Base-by-base conservation (phyloP, 53 echinoderm and acorn worm species). In the Temnopleurus reevesii region DNA sequence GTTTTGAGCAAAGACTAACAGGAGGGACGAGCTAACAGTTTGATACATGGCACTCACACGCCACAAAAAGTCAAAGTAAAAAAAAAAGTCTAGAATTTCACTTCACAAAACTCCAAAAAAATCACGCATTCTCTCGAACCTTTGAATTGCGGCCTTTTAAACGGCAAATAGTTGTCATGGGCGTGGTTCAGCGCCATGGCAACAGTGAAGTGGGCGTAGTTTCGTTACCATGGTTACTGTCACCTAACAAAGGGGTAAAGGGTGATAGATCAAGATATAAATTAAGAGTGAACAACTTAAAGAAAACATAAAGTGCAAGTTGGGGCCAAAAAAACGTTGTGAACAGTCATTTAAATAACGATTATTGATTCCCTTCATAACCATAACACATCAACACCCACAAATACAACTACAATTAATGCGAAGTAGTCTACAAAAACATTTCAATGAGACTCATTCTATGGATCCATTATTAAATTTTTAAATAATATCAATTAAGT, bases 111-210 rank as follows among this genome's bases (percentile, higher is more conserved):
- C 79, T 77, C 56, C 27, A 81, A 81, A 81, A 79, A 82, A 82
- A 55, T 82, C 82, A 82, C 82, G 82, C 82, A 82, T 82, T 54
- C 82, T 82, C 82, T 82, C 82, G 82, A 82, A 82, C 82, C 82
- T 82, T 81, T 82, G 53, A 49, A 55, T 77, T 49, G 82, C 56
- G 51, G 82, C 82, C 82, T 82, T 82, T 82, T 82, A 27, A 55
- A 55, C 82, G 82, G 82, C 82, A 53, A 82, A 82, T 82, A 55
- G 82, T 77, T 77, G 79, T 77, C 82, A 55, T 82, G 56, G 82
- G 82, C 82, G 82, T 82, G 56, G 82, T 82, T 82, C 82, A 82
- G 53, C 55, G 35, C 82, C 82, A 82, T 82, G 82, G 82, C 82
- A 34, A 82, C 82, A 31, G 82, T 82, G 82, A 82, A 82, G 82